Evolutionary conservation across 2,797 vertebrate species (phyloP).

Genomic region (Lagodon rhomboides): DNA sequence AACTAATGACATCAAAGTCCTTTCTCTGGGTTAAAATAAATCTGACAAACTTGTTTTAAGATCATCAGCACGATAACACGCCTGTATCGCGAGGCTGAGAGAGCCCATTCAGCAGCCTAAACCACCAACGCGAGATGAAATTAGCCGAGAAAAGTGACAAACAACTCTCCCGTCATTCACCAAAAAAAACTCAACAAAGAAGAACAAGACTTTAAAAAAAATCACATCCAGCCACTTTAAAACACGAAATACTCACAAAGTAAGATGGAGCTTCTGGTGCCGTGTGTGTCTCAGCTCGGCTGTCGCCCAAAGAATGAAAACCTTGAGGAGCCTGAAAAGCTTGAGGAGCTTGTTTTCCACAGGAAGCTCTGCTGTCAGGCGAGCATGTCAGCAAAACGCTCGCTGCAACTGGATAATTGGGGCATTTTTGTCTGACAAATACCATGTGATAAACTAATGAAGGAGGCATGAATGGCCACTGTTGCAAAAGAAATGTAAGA

Average conservation of each 20-base stretch:
- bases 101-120: neutral
- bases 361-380: neutral
- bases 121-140: neutral
- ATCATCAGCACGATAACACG: neutral
- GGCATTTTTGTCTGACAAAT: conserved; percentile 76
- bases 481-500: conserved; percentile 22
- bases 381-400: conserved; percentile 66
- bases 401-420: conserved; percentile 60
- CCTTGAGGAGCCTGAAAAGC: too few relatives aligned
- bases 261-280: conserved; percentile 5
- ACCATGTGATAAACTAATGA: conserved; percentile 82
- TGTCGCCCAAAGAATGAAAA: neutral
- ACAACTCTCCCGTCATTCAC: neutral
- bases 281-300: conserved; percentile 15
- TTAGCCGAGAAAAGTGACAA: neutral
- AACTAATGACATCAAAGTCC: neutral
- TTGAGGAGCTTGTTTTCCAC: conserved; percentile 21
- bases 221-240: neutral
- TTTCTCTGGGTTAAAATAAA: neutral
- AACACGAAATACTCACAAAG: conserved; percentile 56
- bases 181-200: neutral
- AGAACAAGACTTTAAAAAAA: neutral
- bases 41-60: neutral
- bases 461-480: conserved; percentile 69
- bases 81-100: neutral